Conservation (phyloP, 2,888 invertebrate genomes). For the Ethmia dodecea region DNA sequence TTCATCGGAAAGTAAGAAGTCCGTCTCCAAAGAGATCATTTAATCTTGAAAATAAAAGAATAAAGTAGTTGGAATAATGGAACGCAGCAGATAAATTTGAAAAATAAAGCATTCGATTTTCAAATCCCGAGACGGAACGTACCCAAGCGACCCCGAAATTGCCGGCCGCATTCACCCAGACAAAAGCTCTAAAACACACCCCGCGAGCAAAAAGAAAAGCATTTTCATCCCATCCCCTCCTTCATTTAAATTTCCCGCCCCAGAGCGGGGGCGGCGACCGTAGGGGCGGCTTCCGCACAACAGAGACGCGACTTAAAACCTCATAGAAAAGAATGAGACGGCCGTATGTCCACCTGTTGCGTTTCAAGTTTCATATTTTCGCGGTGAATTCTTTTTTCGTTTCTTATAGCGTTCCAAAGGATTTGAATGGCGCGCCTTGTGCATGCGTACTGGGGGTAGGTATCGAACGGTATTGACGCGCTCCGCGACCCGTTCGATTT, state of each 20-base stretch:
- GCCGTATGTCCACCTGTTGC: slow-evolving; percentile 73
- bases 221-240: slow-evolving; percentile 70
- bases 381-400: slow-evolving; percentile 64
- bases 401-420: slow-evolving; percentile 60
- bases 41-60: too few species aligned
- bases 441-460: slow-evolving; percentile 64
- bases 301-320: slow-evolving; percentile 65
- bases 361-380: slow-evolving; percentile 66
- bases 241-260: slow-evolving; percentile 74
- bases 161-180: slow-evolving; percentile 75
- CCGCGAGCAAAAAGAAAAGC: slow-evolving; percentile 74
- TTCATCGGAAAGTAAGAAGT: too few species aligned
- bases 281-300: slow-evolving; percentile 72
- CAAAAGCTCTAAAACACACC: slow-evolving; percentile 74
- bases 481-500: too few species aligned
- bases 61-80: too few species aligned
- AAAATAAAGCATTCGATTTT: slow-evolving; percentile 53
- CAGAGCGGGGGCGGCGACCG: slow-evolving; percentile 66
- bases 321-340: slow-evolving; percentile 75
- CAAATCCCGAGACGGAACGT: slow-evolving; percentile 57
- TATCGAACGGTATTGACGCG: slow-evolving; percentile 59
- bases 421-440: slow-evolving; percentile 60
- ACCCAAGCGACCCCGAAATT: slow-evolving; percentile 75
- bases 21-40: too few species aligned
- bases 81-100: slow-evolving; percentile 12